Conservation (phyloP, 2,113 vertebrate species). For the Anser brachyrhynchus region DNA sequence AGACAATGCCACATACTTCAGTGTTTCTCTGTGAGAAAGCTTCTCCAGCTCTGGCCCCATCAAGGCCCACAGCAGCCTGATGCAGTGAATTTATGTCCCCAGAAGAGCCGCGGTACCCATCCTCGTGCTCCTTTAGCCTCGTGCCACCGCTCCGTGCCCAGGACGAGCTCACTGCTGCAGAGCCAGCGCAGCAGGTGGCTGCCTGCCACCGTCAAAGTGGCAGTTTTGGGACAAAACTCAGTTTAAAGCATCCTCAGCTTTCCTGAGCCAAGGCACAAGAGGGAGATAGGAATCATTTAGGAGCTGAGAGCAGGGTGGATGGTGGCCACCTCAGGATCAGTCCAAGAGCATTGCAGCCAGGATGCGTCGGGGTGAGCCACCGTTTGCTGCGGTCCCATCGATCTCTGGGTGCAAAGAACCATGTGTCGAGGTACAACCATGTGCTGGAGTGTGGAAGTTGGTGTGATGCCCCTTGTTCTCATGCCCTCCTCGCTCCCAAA, state of each 20-base stretch:
- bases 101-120: rapidly evolving
- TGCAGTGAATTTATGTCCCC: background rate
- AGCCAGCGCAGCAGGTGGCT: background rate
- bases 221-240: background rate
- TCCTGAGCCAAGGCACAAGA: background rate
- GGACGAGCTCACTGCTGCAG: background rate
- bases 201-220: background rate
- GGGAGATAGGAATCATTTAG: background rate
- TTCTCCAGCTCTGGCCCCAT: background rate
- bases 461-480: background rate
- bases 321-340: background rate
- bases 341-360: background rate
- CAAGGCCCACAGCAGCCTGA: background rate
- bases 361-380: background rate
- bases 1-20: rapidly evolving
- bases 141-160: rapidly evolving
- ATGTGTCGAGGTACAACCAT: no score
- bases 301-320: background rate
- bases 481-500: background rate
- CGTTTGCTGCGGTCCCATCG: background rate
- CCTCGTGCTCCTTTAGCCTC: background rate
- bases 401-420: background rate
- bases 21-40: background rate
- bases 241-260: background rate
- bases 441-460: background rate